Evolutionary conservation across 2,888 invertebrate genomes (phyloP).

Genomic region (Drosophila incognita): DNA sequence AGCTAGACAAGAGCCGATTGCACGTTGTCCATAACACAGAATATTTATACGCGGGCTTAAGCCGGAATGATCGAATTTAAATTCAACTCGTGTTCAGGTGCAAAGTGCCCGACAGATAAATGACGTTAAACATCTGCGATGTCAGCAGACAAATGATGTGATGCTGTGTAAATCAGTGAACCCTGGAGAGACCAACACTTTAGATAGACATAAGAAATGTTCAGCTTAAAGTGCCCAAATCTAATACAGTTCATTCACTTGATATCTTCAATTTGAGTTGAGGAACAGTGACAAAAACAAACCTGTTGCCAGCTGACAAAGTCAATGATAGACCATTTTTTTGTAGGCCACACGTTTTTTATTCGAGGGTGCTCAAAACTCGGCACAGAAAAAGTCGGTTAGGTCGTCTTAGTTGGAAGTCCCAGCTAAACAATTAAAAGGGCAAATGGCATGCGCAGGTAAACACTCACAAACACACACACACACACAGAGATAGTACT

Average conservation of each 20-base stretch:
- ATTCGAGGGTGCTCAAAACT: constrained; percentile 9
- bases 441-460: constrained; percentile 43
- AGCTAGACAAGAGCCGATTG: constrained; percentile 9
- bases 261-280: constrained; percentile 8
- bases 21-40: constrained; percentile 8
- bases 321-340: constrained; percentile 34
- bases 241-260: constrained; percentile 35
- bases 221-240: constrained; percentile 11
- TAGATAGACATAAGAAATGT: neutral
- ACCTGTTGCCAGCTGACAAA: constrained; percentile 46
- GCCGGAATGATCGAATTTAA: constrained; percentile 24
- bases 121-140: constrained; percentile 43
- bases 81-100: constrained; percentile 29
- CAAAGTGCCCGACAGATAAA: constrained; percentile 10
- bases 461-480: constrained; percentile 12
- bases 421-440: constrained; percentile 56
- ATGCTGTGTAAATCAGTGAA: constrained; percentile 48
- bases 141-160: constrained; percentile 72
- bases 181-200: constrained; percentile 23
- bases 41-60: constrained; percentile 14
- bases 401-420: constrained; percentile 19
- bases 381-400: constrained; percentile 10
- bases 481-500: constrained; percentile 1
- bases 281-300: constrained; percentile 3
- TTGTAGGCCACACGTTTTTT: neutral